A percentile compares a stretch with the other conserved stretches of the same genome.
Conservation (phyloP, 2,888 invertebrate species). For the Aphidoletes aphidimyza region DNA sequence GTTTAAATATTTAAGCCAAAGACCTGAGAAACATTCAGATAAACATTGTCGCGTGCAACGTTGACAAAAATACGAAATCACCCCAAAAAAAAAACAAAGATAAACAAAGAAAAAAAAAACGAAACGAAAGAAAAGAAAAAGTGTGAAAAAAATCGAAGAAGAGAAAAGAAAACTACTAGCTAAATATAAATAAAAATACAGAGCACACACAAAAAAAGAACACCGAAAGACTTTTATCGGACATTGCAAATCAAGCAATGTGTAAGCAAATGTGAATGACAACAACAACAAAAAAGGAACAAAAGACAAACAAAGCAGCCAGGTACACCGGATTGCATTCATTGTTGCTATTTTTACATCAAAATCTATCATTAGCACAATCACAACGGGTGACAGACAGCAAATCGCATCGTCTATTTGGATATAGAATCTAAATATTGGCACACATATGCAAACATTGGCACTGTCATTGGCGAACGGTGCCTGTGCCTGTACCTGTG, state of each 20-base stretch:
- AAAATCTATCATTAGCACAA: not conserved
- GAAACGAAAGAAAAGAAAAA: no score
- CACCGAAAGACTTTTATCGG: not conserved
- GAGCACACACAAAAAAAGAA: not conserved
- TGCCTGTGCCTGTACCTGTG: no score
- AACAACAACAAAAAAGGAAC: not conserved
- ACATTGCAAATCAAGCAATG: not conserved
- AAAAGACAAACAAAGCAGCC: not conserved
- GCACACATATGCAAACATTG: not conserved
- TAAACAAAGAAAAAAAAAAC: no score
- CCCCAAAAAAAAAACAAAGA: no score
- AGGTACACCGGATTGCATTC: not conserved
- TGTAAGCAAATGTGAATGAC: not conserved
- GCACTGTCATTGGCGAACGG: not conserved
- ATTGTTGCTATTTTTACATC: not conserved
- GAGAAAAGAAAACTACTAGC: not conserved
- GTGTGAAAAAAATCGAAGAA: not conserved
- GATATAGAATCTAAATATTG: not conserved
- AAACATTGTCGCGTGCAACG: not conserved
- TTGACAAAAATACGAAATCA: not conserved
- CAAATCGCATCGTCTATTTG: not conserved
- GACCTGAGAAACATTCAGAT: not conserved
- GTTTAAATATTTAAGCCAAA: not conserved
- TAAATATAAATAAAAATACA: no score
- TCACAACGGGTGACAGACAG: not conserved